Evolutionary conservation across 2,888 invertebrate genomes (phyloP).

Genomic region (Trachelus stipa): DNA sequence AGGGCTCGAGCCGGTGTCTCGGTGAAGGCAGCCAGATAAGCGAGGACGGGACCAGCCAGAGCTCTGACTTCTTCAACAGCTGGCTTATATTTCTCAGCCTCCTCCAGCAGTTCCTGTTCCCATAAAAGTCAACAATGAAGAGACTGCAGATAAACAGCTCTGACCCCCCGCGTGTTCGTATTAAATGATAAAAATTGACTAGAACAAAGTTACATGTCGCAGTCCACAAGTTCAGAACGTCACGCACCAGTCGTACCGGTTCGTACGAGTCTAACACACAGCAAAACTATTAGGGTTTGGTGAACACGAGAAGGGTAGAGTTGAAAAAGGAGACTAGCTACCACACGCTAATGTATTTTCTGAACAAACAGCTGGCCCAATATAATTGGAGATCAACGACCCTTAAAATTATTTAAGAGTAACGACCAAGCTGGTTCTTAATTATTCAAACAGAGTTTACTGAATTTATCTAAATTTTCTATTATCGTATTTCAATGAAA

Average conservation of each 20-base stretch:
- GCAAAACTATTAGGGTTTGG: neutral
- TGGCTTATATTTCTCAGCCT: conserved; percentile 78
- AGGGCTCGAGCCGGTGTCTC: conserved; percentile 77
- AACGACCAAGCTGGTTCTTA: neutral
- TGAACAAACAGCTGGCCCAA: neutral
- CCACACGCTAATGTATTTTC: neutral
- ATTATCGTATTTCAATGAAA: neutral
- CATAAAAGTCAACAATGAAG: conserved; percentile 33
- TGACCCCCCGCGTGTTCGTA: neutral
- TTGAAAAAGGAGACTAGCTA: neutral
- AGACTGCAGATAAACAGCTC: neutral
- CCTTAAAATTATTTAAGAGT: neutral
- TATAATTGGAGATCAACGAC: neutral
- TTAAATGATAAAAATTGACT: neutral
- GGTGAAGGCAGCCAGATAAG: conserved; percentile 77
- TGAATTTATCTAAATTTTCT: neutral
- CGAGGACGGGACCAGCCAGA: conserved; percentile 77
- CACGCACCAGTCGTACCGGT: conserved; percentile 42
- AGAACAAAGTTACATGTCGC: neutral
- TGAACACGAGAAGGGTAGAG: neutral
- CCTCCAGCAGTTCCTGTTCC: conserved; percentile 78
- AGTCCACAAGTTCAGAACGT: neutral
- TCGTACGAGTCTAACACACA: conserved; percentile 35
- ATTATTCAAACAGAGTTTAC: neutral
- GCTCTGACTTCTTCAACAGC: conserved; percentile 75